Conservation (phyloP, 92 coral and sea anemone species). For the Porites rus region DNA sequence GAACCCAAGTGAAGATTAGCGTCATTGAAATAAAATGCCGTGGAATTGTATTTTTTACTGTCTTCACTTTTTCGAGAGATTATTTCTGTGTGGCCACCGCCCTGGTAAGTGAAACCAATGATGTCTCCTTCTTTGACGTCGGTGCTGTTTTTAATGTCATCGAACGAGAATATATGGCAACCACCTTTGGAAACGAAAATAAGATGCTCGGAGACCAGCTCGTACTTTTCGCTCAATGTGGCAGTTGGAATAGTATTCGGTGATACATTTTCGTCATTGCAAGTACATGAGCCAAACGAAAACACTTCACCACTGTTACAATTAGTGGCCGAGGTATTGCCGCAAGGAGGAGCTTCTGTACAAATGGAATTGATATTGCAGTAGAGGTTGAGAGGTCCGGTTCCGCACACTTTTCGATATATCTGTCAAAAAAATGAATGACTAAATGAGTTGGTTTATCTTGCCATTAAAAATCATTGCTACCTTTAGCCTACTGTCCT, state of each 20-base stretch:
- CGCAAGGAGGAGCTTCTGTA: slow-evolving; percentile 47
- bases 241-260: slow-evolving; percentile 13
- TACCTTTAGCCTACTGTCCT: too few relatives aligned
- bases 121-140: slow-evolving; percentile 75
- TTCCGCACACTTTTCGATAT: slow-evolving; percentile 89
- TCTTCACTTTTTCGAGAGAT: slow-evolving; percentile 19
- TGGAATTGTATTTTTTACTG: slow-evolving; percentile 15
- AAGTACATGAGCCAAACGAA: slow-evolving; percentile 64
- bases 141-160: slow-evolving; percentile 40
- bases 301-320: slow-evolving; percentile 66
- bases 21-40: slow-evolving; percentile 21
- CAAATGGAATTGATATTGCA: slow-evolving; percentile 62
- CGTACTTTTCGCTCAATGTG: slow-evolving; percentile 47
- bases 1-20: slow-evolving; percentile 26
- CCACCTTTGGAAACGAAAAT: slow-evolving; percentile 69
- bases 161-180: slow-evolving; percentile 62
- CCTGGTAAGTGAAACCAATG: slow-evolving; percentile 74
- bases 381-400: slow-evolving; percentile 45
- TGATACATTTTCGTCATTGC: slow-evolving; percentile 39
- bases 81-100: slow-evolving; percentile 61
- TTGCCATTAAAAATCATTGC: neutral
- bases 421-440: slow-evolving; percentile 44
- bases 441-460: neutral
- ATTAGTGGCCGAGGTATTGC: slow-evolving; percentile 25
- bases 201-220: slow-evolving; percentile 59